Evolutionary conservation across 92 coral and sea anemone species (phyloP).

Genomic region (Siderastrea siderea): DNA sequence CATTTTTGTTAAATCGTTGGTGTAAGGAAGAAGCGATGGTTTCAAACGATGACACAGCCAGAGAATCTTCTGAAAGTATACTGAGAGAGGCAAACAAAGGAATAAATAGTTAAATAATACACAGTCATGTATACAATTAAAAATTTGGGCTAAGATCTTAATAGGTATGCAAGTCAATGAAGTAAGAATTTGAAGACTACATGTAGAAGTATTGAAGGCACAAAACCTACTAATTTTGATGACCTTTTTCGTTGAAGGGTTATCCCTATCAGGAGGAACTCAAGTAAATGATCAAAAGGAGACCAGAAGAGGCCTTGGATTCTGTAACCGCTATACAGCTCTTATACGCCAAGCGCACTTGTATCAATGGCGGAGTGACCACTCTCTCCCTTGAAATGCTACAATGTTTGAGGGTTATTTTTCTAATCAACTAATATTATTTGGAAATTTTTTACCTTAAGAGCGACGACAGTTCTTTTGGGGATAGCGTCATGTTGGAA

Average conservation of each 20-base stretch:
- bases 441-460: slow-evolving; percentile 61
- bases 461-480: slow-evolving; percentile 85
- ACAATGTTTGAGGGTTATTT: background rate
- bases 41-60: slow-evolving; percentile 83
- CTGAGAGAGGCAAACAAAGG: slow-evolving; percentile 44
- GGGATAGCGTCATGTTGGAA: slow-evolving; percentile 77
- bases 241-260: too few species aligned
- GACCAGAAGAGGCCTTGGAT: too few species aligned
- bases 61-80: slow-evolving; percentile 85
- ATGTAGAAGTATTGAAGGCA: too few species aligned
- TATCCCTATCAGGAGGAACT: too few species aligned
- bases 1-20: slow-evolving; percentile 85
- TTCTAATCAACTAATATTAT: background rate
- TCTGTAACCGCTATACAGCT: too few species aligned
- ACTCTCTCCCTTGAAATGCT: too few species aligned
- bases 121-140: background rate
- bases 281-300: too few species aligned
- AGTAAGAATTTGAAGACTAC: background rate
- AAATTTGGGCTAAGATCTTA: background rate
- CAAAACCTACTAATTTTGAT: too few species aligned
- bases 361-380: too few species aligned
- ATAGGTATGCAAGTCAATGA: background rate
- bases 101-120: background rate
- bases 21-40: slow-evolving; percentile 82
- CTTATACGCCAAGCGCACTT: too few species aligned